Base-by-base conservation (phyloP, 2,113 vertebrate species). In the Tyto alba region DNA sequence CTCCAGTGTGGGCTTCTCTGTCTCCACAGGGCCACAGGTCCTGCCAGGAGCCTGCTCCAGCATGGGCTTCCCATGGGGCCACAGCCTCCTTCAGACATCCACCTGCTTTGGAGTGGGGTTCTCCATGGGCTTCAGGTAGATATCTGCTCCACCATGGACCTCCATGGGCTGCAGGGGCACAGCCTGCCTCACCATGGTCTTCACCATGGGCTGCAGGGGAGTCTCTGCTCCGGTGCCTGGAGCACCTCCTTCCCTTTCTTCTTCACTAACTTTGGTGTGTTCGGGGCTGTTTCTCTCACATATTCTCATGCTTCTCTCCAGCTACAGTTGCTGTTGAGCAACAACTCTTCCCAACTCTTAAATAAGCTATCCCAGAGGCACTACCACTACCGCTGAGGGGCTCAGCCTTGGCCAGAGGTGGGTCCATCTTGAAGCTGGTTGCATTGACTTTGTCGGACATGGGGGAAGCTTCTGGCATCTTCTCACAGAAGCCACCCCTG, bases 391-490 rank as follows among this genome's bases (percentile, higher is more conserved):
- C 10, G 19, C 45, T 47, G 19, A 47, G 19, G 45, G 45, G 45
- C 45, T 47, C 10, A 20, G 19, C 45, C 18, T 47, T 47, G 45
- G 45, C 45, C 45, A 47, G 20, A 18, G 21, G 45, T 20, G 17
- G 45, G 45, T 47, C 72, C 1, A 1, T n/a, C 30, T 56, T 20
- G 16, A 8, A 74, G 40, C 23, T 2, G 0, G 13, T 17, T 45
- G 23, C 23, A 74, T 26, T 45, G 32, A 32, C 40, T 57, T 17
- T 57, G 1, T 12, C 0, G 0, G 23, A n/a, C 38, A 45, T 2
- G 3, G 13, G 10, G 32, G 10, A 57, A 43, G 16, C 13, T 34
- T 56, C 40, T 9, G 9, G 13, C 16, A 75, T 23, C 32, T 57
- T 45, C 53, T n/a, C 72, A 21, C 17, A 57, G 72, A 75, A 45